Base-by-base conservation (phyloP, 2,113 vertebrate genomes). In the Ceyx cyanopectus region DNA sequence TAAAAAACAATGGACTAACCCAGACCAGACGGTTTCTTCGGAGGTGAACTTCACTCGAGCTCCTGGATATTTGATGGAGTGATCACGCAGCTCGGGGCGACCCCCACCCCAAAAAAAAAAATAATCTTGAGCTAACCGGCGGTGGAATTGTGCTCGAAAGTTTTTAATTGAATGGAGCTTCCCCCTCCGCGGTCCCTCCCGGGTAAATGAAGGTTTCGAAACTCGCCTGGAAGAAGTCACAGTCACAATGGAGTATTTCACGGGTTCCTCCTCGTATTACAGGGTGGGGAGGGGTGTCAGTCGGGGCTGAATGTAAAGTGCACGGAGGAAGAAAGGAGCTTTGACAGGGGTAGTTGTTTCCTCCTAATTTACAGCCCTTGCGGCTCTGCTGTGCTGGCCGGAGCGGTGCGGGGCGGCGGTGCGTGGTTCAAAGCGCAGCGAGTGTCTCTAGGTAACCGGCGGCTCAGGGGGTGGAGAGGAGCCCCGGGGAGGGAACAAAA, bases 301-400 rank as follows among this genome's bases (percentile, higher is more conserved):
- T 96, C 86, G 95, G 94, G 95, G 75, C 96, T 94, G 94, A 97
- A 96, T 94, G 96, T 96, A 93, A 96, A 96, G 96, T 79, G 91
- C 65, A 91, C 41, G 56, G 80, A 85, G 86, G 76, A 92, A 98
- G 95, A 98, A 98, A 95, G 85, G 96, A 86, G 92, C 95, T 97
- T 95, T 98, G 98, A 98, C 98, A 97, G 94, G 96, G 79, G 96
- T 95, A 94, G 97, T 97, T 97, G 97, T 98, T 97, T 91, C 97
- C 91, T 97, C 95, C 97, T 98, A 98, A 98, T 98, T 99, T 99
- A 99, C 98, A 98, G 98, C 98, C 98, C 97, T 97, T 96, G 91
- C 96, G 98, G 97, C 97, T 98, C 98, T 97, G 84, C 80, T 93
- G 95, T 95, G 93, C 90, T 32, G 92, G 97, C 95, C 96, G 87